Conservation (phyloP, 2,113 vertebrate species). For the Natator depressus region DNA sequence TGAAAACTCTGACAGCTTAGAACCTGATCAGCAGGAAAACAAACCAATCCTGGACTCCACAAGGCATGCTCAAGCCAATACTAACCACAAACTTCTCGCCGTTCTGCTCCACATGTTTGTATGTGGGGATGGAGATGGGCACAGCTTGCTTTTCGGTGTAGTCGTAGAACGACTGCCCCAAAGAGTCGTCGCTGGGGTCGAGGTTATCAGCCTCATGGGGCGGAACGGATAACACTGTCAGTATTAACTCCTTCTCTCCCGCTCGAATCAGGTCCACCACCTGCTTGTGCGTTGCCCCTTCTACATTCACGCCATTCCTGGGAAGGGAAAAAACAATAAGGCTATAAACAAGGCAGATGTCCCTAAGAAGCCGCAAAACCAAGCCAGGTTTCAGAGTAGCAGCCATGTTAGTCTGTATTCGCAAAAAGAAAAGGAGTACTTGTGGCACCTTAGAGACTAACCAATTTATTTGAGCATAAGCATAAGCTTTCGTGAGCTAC, state of each 20-base stretch:
- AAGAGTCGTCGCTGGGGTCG: slow-evolving; percentile 90
- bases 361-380: not conserved
- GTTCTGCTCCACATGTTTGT: slow-evolving; percentile 97
- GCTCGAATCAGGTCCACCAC: slow-evolving; percentile 98
- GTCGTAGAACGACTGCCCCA: slow-evolving; percentile 92
- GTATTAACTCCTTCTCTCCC: slow-evolving; percentile 92
- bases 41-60: rapidly evolving
- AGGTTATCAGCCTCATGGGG: slow-evolving; percentile 92
- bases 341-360: slow-evolving; percentile 44
- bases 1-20: not conserved
- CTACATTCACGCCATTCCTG: slow-evolving; percentile 95
- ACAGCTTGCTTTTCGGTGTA: slow-evolving; percentile 97
- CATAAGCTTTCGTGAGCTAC: too few species aligned
- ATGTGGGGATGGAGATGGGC: slow-evolving; percentile 96
- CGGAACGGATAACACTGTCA: slow-evolving; percentile 94
- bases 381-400: not conserved
- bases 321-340: slow-evolving; percentile 10
- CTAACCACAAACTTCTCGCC: slow-evolving; percentile 98
- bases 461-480: too few species aligned
- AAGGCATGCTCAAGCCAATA: not conserved
- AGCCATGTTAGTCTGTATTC: too few species aligned
- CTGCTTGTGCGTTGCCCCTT: slow-evolving; percentile 97
- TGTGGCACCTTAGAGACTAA: too few species aligned
- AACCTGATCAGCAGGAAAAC: not conserved
- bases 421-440: too few species aligned